Evolutionary conservation across 2,113 vertebrate species (phyloP).

Genomic region (Hiodon alosoides): DNA sequence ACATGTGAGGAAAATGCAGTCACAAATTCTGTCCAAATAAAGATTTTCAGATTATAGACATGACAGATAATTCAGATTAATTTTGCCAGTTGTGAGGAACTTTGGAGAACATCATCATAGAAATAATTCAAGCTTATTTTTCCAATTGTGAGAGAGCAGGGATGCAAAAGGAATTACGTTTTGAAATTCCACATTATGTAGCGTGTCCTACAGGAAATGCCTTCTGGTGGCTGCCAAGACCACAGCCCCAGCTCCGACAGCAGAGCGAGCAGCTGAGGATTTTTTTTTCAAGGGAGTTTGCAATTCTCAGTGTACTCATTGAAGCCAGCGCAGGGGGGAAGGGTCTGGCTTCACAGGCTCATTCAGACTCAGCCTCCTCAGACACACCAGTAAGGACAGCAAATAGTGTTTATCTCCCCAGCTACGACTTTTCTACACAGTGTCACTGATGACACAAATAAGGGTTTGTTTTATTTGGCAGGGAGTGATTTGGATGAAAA

Average conservation of each 20-base stretch:
- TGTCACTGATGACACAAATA: no score
- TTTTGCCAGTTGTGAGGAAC: not conserved
- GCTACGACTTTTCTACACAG: not conserved
- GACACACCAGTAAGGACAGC: not conserved
- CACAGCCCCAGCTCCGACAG: slow-evolving; percentile 36
- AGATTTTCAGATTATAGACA: not conserved
- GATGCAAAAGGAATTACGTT: slow-evolving; percentile 13
- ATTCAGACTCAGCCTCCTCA: not conserved
- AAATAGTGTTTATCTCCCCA: not conserved
- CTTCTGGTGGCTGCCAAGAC: slow-evolving; percentile 36
- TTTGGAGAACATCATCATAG: not conserved
- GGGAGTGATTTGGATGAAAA: no score
- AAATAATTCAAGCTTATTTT: no score
- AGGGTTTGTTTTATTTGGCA: no score
- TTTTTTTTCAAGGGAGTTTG: not conserved
- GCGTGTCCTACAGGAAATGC: slow-evolving; percentile 37
- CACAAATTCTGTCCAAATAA: not conserved
- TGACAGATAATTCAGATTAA: not conserved
- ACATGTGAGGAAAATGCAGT: no score
- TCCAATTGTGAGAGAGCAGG: not conserved
- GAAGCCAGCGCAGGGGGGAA: no score
- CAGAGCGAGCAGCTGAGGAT: slow-evolving; percentile 5
- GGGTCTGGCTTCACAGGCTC: no score
- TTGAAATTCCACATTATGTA: slow-evolving; percentile 31
- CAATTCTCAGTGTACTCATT: not conserved